These are phyloP conservation scores for Siphamia tubifer DNA, from an alignment of 2,113 vertebrate genomes.

Conservation along the genomic window DNA sequence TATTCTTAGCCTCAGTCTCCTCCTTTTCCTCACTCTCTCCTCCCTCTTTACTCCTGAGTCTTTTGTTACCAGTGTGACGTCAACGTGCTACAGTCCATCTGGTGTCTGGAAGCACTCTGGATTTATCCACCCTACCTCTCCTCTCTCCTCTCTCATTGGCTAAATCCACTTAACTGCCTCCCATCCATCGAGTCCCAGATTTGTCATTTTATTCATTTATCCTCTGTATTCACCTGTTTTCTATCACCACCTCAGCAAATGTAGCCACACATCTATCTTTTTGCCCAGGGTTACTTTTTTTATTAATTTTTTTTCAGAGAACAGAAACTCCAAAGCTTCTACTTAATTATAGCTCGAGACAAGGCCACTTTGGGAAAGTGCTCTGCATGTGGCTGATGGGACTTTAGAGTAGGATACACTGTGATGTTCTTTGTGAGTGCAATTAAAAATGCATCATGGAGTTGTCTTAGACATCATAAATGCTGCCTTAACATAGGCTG, in stretches of 20 bases:
- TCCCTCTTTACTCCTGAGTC: slow-evolving; percentile 24
- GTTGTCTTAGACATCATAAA: slow-evolving; percentile 2
- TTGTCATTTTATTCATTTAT: slow-evolving; percentile 31
- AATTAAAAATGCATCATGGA: slow-evolving; percentile 12
- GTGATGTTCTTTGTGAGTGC: background rate
- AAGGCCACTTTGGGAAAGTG: slow-evolving; percentile 12
- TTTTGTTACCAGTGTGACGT: slow-evolving; percentile 44
- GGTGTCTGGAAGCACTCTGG: slow-evolving; percentile 48
- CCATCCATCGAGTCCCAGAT: slow-evolving; percentile 5
- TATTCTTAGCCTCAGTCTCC: slow-evolving; percentile 65
- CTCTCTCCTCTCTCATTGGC: slow-evolving; percentile 21
- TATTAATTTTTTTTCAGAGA: background rate
- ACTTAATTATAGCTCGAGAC: slow-evolving; percentile 11
- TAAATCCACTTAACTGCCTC: slow-evolving; percentile 27
- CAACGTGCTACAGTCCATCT: slow-evolving; percentile 42
- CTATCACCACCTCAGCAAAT: slow-evolving; percentile 12
- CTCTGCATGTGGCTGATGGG: background rate
- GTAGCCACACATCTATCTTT: background rate
- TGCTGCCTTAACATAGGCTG: background rate
- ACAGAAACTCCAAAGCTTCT: background rate
- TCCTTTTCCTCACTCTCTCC: slow-evolving; percentile 33
- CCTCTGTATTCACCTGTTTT: slow-evolving; percentile 12
- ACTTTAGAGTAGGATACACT: background rate
- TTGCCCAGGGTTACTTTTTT: background rate
- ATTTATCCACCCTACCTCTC: slow-evolving; percentile 13